Conservation (phyloP, 2,113 vertebrate species). For the Thalassoma bifasciatum region DNA sequence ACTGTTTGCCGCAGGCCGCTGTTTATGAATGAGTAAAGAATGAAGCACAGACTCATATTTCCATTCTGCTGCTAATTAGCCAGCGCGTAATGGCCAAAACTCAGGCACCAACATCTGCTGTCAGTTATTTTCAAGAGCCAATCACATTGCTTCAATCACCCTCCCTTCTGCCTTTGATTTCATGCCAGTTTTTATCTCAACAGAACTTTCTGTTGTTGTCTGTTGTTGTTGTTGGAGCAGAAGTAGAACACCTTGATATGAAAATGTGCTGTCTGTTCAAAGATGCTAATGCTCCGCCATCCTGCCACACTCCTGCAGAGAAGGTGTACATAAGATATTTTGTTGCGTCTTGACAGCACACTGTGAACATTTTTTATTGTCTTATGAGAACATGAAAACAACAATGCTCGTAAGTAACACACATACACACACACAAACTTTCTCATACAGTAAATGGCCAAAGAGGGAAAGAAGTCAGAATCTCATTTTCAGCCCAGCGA, state of each 20-base stretch:
- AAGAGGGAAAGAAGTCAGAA: slow-evolving; percentile 31
- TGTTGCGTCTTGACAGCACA: neutral
- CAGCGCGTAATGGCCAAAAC: slow-evolving; percentile 31
- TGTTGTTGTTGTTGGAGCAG: neutral
- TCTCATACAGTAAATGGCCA: slow-evolving; percentile 13
- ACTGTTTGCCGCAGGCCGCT: slow-evolving; percentile 41
- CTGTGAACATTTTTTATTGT: slow-evolving; percentile 14
- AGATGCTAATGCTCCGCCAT: slow-evolving; percentile 24
- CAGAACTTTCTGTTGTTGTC: slow-evolving; percentile 26
- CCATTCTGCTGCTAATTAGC: slow-evolving; percentile 58
- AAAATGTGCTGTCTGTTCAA: slow-evolving; percentile 47
- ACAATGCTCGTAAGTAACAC: slow-evolving; percentile 2
- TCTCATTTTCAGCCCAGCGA: slow-evolving; percentile 62
- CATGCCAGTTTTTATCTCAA: slow-evolving; percentile 38
- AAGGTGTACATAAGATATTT: slow-evolving; percentile 19
- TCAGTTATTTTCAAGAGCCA: slow-evolving; percentile 54
- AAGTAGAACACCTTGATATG: slow-evolving; percentile 50
- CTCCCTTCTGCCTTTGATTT: slow-evolving; percentile 51
- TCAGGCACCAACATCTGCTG: slow-evolving; percentile 53
- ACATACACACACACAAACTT: neutral
- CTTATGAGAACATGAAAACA: slow-evolving; percentile 6
- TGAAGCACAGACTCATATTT: slow-evolving; percentile 27
- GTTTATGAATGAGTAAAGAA: slow-evolving; percentile 44
- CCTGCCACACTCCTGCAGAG: neutral
- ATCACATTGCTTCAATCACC: slow-evolving; percentile 51